These are phyloP conservation scores for Hystrix brachyura DNA, from an alignment of 2,113 vertebrate species.

Conservation along the genomic window DNA sequence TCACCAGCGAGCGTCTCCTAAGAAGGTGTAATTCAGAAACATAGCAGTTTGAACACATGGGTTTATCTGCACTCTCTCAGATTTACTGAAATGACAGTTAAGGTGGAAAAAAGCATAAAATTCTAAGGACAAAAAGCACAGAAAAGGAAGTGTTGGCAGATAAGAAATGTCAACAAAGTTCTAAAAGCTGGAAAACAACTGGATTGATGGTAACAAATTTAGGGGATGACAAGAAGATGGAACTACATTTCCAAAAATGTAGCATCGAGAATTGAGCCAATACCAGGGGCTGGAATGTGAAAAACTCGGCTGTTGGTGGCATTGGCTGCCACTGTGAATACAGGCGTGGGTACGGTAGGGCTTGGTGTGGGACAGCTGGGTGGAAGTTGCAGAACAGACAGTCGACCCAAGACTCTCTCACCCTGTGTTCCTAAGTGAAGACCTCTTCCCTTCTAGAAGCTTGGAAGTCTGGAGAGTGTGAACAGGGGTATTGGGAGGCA, in stretches of 20 bases:
- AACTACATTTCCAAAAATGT: not conserved
- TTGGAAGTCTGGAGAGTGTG: not conserved
- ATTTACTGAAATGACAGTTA: conserved; percentile 5
- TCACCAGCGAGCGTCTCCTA: not conserved
- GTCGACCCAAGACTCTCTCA: not conserved
- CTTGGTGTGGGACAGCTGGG: not conserved
- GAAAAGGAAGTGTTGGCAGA: conserved; percentile 21
- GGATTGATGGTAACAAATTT: not conserved
- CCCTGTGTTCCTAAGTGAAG: not conserved
- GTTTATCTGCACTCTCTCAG: not conserved
- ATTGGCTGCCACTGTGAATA: not conserved
- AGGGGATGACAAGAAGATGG: not conserved
- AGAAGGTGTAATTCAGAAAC: conserved; percentile 45
- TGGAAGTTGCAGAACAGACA: not conserved
- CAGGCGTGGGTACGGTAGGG: not conserved
- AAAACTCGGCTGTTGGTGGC: not conserved
- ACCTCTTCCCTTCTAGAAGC: not conserved
- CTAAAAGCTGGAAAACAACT: not conserved
- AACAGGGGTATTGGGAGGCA: not conserved
- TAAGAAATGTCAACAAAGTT: conserved; percentile 26
- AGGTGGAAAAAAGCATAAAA: conserved; percentile 19
- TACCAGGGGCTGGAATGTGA: not conserved
- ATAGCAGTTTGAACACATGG: not conserved
- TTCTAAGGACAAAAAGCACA: conserved; percentile 10
- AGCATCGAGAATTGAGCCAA: not conserved